Conservation (phyloP, 2,113 vertebrate species). For the Lipophrys pholis region DNA sequence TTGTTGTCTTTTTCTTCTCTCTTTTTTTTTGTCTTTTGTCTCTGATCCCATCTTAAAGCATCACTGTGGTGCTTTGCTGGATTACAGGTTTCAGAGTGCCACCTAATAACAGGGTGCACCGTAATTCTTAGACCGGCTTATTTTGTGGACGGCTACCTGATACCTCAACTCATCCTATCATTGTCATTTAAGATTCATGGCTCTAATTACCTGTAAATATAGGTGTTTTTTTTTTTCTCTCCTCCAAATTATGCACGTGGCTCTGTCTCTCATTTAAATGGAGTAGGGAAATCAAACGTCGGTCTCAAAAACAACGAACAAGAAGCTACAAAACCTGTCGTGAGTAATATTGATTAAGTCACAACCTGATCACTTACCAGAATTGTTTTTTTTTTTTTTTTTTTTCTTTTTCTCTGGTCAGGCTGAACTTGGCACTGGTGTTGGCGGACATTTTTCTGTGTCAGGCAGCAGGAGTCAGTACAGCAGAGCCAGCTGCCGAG, state of each 20-base stretch:
- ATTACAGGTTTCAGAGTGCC: constrained; percentile 66
- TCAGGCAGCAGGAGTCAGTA: constrained; percentile 93
- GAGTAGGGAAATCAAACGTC: constrained; percentile 52
- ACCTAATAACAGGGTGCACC: constrained; percentile 71
- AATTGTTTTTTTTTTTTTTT: constrained; percentile 68
- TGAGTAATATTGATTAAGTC: constrained; percentile 46
- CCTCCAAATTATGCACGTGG: constrained; percentile 77
- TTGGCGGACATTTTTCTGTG: constrained; percentile 93
- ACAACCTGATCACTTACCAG: constrained; percentile 83
- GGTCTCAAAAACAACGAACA: constrained; percentile 13
- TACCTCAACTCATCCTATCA: constrained; percentile 74
- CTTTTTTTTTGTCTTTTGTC: constrained; percentile 26
- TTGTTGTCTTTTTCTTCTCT: constrained; percentile 9
- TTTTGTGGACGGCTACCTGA: constrained; percentile 72
- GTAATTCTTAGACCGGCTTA: constrained; percentile 36
- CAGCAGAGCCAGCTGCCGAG: constrained; percentile 94
- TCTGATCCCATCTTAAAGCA: constrained; percentile 33
- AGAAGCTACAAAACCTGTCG: constrained; percentile 5
- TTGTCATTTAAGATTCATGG: constrained; percentile 67
- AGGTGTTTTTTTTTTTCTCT: constrained; percentile 59
- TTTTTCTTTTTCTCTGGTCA: constrained; percentile 66
- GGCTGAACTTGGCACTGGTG: constrained; percentile 88
- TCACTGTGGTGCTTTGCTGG: constrained; percentile 38
- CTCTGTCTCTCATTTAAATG: constrained; percentile 71
- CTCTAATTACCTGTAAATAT: constrained; percentile 79